Percentiles rank a stretch among this genome's conserved stretches.
phyloP scores from a whole-genome alignment of 2,888 invertebrate genomes.

The Cheilosia grossa region DNA sequence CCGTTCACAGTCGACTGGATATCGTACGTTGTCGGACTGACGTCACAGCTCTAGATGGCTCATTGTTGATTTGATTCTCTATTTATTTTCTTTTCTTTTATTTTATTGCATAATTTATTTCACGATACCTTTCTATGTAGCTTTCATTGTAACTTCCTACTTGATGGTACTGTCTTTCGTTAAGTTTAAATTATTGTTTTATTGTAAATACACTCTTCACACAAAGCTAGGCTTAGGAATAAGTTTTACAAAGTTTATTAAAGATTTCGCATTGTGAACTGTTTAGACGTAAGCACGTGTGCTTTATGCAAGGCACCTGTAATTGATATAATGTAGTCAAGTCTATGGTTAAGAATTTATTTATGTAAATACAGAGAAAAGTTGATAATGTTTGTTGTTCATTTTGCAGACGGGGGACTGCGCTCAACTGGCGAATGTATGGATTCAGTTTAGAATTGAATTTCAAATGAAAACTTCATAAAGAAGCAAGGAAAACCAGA shows the following conservation, averaged over 20 bases:
- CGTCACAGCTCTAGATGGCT: slow-evolving; percentile 79
- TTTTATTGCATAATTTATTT: slow-evolving; percentile 60
- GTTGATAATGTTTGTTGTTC: slow-evolving; percentile 19
- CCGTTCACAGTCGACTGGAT: slow-evolving; percentile 98
- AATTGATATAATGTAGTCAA: slow-evolving; percentile 50
- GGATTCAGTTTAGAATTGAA: too few species aligned
- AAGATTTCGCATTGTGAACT: slow-evolving; percentile 20
- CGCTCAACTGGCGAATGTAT: too few species aligned
- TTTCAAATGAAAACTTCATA: too few species aligned
- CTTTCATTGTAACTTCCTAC: neutral
- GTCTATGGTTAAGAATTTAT: slow-evolving; percentile 59
- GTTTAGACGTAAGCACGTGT: slow-evolving; percentile 4
- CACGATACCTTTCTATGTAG: slow-evolving; percentile 40
- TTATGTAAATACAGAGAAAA: slow-evolving; percentile 70
- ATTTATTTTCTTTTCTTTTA: slow-evolving; percentile 58
- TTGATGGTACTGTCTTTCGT: slow-evolving; percentile 44
- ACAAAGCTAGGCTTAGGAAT: slow-evolving; percentile 38
- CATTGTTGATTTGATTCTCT: slow-evolving; percentile 29
- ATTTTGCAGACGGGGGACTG: neutral
- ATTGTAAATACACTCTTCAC: slow-evolving; percentile 59
- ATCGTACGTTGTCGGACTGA: slow-evolving; percentile 85
- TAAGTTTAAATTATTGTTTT: slow-evolving; percentile 61
- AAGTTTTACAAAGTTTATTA: slow-evolving; percentile 6
- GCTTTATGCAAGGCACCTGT: neutral
- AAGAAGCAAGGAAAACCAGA: too few species aligned